These are phyloP conservation scores for Cherax quadricarinatus DNA, from an alignment of 1,140 invertebrate genomes.

Conservation along the genomic window DNA sequence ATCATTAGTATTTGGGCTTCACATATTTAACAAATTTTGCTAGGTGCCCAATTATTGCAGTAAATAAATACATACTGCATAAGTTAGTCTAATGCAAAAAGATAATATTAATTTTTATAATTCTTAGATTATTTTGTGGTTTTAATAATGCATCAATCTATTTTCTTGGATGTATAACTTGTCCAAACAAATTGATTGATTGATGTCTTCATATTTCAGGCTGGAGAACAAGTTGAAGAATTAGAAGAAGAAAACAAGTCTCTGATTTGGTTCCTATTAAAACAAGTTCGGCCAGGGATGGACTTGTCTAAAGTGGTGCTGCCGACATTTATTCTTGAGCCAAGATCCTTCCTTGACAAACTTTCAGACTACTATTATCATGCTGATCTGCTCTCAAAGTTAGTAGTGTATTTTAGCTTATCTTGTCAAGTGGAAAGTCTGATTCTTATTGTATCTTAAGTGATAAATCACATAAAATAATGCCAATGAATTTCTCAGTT, in stretches of 20 bases:
- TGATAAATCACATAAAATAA: no score
- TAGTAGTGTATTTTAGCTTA: conserved; percentile 75
- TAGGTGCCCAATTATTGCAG: no score
- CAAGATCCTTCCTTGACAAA: conserved; percentile 95
- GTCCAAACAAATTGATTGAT: no score
- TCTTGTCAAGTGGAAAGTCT: neutral
- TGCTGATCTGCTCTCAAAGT: conserved; percentile 92
- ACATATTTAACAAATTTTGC: no score
- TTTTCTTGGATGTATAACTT: no score
- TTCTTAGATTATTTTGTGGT: no score
- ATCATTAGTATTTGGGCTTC: no score
- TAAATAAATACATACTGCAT: no score
- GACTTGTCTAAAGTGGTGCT: conserved; percentile 88
- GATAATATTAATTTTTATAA: no score
- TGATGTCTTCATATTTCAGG: conserved; percentile 25
- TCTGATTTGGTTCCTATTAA: conserved; percentile 94
- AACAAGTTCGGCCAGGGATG: conserved; percentile 97
- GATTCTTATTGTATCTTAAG: neutral
- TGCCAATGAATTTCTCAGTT: no score
- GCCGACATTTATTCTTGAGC: conserved; percentile 85
- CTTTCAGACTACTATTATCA: conserved; percentile 96
- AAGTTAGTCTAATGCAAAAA: no score
- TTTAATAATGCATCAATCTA: no score
- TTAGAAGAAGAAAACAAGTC: conserved; percentile 96
- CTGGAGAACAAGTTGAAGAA: conserved; percentile 89